phyloP scores from a whole-genome alignment of 2,797 vertebrate species.

The Halcyon chelicuti region DNA sequence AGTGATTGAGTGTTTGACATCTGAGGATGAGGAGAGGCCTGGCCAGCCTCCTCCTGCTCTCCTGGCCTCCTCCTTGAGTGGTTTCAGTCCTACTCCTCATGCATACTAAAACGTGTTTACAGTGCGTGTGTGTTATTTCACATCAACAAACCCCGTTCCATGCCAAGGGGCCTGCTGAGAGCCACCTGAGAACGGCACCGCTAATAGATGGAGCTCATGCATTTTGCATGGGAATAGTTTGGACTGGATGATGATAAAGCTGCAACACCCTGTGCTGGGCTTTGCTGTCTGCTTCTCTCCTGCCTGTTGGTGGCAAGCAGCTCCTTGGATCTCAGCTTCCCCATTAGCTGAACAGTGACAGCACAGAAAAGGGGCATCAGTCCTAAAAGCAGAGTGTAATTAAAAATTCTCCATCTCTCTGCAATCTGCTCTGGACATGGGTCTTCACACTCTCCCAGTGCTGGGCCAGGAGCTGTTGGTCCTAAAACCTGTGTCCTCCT shows the following conservation, averaged over 20 bases:
- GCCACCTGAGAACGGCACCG: background rate
- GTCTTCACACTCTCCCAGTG: background rate
- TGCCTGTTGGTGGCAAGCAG: background rate
- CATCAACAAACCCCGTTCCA: background rate
- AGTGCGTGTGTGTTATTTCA: background rate
- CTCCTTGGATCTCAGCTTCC: background rate
- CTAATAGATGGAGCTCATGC: background rate
- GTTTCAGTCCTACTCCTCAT: background rate
- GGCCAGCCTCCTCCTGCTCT: background rate
- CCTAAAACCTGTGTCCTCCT: background rate
- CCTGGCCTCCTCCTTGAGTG: rapidly evolving
- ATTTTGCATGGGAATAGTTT: background rate
- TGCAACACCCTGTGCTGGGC: background rate
- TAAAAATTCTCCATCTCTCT: background rate
- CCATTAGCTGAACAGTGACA: background rate
- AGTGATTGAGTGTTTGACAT: background rate
- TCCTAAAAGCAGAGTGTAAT: background rate
- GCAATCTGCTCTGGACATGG: background rate
- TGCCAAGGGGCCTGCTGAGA: slow-evolving; percentile 12
- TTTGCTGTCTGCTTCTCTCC: background rate
- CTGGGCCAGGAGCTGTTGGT: background rate
- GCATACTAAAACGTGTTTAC: background rate
- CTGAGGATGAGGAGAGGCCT: rapidly evolving
- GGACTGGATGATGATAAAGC: background rate
- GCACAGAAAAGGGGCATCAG: background rate